Percentiles rank a stretch among this genome's conserved stretches.
phyloP scores from a whole-genome alignment of 1,140 invertebrate genomes.

The Drosophila lowei region DNA sequence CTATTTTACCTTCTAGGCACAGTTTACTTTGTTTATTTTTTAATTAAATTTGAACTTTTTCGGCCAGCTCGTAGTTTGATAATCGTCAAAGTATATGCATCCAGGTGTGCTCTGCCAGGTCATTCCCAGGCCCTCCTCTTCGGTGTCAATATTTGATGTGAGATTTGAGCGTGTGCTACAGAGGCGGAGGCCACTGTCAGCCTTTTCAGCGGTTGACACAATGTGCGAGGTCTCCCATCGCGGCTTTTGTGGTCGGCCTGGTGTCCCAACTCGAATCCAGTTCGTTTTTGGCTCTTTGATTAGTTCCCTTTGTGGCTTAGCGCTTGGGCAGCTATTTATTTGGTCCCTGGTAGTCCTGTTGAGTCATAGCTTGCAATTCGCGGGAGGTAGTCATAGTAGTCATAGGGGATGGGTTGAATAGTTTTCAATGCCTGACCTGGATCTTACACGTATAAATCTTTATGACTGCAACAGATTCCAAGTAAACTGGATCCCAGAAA shows the following conservation, averaged over 20 bases:
- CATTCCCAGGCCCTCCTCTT: slow-evolving; percentile 17
- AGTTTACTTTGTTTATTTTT: too few relatives aligned
- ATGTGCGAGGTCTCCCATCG: slow-evolving; percentile 25
- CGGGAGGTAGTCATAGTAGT: too few relatives aligned
- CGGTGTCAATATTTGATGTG: slow-evolving; percentile 38
- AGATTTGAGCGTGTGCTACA: slow-evolving; percentile 10
- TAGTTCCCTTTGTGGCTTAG: neutral
- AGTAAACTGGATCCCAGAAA: slow-evolving; percentile 3
- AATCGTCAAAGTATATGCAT: neutral
- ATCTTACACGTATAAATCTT: too few relatives aligned
- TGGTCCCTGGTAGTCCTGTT: too few relatives aligned
- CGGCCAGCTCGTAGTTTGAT: too few relatives aligned
- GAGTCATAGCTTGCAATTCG: too few relatives aligned
- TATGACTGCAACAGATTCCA: neutral
- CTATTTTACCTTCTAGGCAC: too few relatives aligned
- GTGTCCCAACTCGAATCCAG: too few relatives aligned
- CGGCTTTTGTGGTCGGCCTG: slow-evolving; percentile 1
- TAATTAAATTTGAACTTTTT: too few relatives aligned
- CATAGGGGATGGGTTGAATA: too few relatives aligned
- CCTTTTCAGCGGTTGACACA: slow-evolving; percentile 12
- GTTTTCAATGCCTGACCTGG: too few relatives aligned
- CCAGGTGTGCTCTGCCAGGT: slow-evolving; percentile 11
- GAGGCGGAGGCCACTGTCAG: slow-evolving; percentile 4
- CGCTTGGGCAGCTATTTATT: too few relatives aligned
- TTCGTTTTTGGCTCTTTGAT: neutral